A percentile compares a stretch with the other conserved stretches of the same genome.
Evolutionary conservation across 2,888 invertebrate species (phyloP).

Genomic region (Drosophila mimica): DNA sequence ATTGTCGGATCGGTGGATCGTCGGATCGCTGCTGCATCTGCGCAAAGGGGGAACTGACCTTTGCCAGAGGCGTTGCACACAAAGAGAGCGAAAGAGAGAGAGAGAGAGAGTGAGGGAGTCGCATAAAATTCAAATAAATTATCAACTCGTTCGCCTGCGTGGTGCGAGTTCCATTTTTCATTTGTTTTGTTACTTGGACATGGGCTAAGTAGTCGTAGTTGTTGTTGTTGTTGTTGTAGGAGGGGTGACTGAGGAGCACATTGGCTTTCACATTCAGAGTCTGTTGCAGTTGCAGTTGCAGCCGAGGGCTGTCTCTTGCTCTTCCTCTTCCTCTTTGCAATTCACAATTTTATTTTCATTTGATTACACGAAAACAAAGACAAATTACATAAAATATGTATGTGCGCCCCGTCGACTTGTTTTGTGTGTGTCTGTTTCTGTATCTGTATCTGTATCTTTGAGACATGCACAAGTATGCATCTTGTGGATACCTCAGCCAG

Average conservation of each 20-base stretch:
- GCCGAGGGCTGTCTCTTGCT: slow-evolving; percentile 46
- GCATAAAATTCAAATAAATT: slow-evolving; percentile 84
- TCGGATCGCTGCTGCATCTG: slow-evolving; percentile 42
- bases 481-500: slow-evolving; percentile 43
- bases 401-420: slow-evolving; percentile 47
- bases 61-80: slow-evolving; percentile 46
- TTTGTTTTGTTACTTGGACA: slow-evolving; percentile 54
- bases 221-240: neutral
- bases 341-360: slow-evolving; percentile 81
- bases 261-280: slow-evolving; percentile 51
- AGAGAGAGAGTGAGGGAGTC: slow-evolving; percentile 31
- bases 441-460: slow-evolving; percentile 10
- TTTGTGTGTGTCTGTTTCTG: slow-evolving; percentile 20
- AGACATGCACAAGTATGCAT: slow-evolving; percentile 30
- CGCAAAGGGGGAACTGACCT: slow-evolving; percentile 50
- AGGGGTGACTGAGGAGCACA: slow-evolving; percentile 50
- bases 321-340: slow-evolving; percentile 34
- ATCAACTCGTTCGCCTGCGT: slow-evolving; percentile 71
- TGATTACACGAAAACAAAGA: slow-evolving; percentile 82
- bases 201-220: slow-evolving; percentile 27
- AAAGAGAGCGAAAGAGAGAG: neutral
- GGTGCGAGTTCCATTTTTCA: slow-evolving; percentile 77
- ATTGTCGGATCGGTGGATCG: slow-evolving; percentile 9
- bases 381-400: slow-evolving; percentile 82
- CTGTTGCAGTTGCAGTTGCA: slow-evolving; percentile 26